Evolutionary conservation across 2,888 invertebrate species (phyloP), one percentile per base, ranked within the genome.

Genomic region (Athripsodes cinereus): DNA sequence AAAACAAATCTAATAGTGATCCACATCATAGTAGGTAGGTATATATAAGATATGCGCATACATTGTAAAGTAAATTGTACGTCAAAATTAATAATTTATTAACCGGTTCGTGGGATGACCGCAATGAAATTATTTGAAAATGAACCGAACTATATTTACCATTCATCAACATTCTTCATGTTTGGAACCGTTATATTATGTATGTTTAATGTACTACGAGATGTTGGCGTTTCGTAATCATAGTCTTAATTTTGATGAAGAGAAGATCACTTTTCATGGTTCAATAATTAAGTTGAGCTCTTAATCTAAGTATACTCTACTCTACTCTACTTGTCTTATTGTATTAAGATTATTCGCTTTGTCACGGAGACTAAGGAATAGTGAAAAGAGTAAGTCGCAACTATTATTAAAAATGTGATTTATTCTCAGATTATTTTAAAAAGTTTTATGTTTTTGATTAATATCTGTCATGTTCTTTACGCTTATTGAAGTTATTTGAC

Each of bases 81-180:
- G 26, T 26, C 10, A 40, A 40, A 40, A 40, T 40, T 40, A 40
- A n/a, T n/a, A n/a, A 40, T 40, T 40, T 40, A 40, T 16, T 13
- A 40, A 40, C 40, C 40, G 40, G 40, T 40, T 16, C 40, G 13
- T 10, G 3, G 26, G 5, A 26, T 26, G 40, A 40, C 40, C 40
- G 40, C 40, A 40, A 40, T 40, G 40, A 40, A 40, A 40, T n/a
- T n/a, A n/a, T 40, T 40, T 40, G 40, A 40, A 40, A 40, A 40
- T 13, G 40, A 40, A 40, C 40, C 40, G 13, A 40, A 16, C 40
- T 16, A 40, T 16, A 40, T 40, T n/a, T 40, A 40, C 13, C 40
- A 40, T 40, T 16, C 40, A 40, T 40, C 40, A 40, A 40, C 40
- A 40, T 40, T 40, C 40, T 40, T 40, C 40, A 16, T 40, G 16